Conservation (phyloP, 2,888 invertebrate genomes). For the Drosophila demipolita region DNA sequence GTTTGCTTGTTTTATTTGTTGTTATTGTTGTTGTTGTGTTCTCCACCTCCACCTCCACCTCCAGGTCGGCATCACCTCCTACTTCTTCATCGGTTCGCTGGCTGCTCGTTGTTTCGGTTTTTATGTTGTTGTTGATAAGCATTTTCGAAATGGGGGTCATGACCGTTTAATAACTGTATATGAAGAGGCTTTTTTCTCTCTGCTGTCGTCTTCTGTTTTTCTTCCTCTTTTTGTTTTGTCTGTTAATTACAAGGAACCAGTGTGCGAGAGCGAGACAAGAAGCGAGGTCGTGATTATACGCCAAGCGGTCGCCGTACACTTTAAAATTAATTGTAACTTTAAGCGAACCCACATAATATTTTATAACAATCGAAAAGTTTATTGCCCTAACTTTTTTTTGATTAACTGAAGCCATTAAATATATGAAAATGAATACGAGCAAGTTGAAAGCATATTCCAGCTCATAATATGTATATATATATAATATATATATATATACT, state of each 20-base stretch:
- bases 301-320: slow-evolving; percentile 9
- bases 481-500: background rate
- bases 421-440: background rate
- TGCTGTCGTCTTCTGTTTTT: slow-evolving; percentile 19
- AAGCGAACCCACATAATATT: slow-evolving; percentile 13
- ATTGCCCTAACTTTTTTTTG: background rate
- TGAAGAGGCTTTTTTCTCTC: slow-evolving; percentile 52
- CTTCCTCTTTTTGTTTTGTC: slow-evolving; percentile 42
- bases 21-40: slow-evolving; percentile 14
- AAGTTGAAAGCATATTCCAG: background rate
- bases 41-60: slow-evolving; percentile 14
- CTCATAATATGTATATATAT: background rate
- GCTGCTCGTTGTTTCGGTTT: slow-evolving; percentile 49
- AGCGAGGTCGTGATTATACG: slow-evolving; percentile 7
- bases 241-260: slow-evolving; percentile 52
- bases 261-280: slow-evolving; percentile 12
- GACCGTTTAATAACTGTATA: slow-evolving; percentile 81
- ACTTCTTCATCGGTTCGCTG: background rate
- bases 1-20: slow-evolving; percentile 38
- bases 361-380: background rate
- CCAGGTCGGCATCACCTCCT: background rate
- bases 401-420: background rate
- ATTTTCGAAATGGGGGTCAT: slow-evolving; percentile 81
- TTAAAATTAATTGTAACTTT: slow-evolving; percentile 29
- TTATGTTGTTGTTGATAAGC: slow-evolving; percentile 71